These are phyloP conservation scores for Callyntrura guangdongensis DNA, from an alignment of 2,888 invertebrate genomes.

Conservation along the genomic window DNA sequence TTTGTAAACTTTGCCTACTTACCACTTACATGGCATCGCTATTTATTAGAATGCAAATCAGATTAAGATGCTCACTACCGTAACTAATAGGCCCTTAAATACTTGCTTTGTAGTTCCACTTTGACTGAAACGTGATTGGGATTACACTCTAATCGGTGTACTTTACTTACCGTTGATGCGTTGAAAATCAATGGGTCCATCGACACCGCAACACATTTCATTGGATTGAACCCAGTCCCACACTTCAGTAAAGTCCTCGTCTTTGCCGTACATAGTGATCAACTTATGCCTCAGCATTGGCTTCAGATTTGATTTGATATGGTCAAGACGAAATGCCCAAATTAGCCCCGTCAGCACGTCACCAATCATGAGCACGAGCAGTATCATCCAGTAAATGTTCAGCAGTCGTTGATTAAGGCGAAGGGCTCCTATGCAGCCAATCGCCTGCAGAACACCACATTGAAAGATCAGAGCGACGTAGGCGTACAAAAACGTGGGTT, in stretches of 20 bases:
- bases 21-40: not conserved
- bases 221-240: constrained; percentile 85
- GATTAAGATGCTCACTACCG: constrained; percentile 27
- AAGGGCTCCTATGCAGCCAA: constrained; percentile 92
- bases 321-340: constrained; percentile 93
- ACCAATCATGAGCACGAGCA: constrained; percentile 92
- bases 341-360: constrained; percentile 94
- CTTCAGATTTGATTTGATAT: constrained; percentile 91
- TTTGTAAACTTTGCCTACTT: not conserved
- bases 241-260: constrained; percentile 89
- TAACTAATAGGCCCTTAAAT: constrained; percentile 31
- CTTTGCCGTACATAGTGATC: constrained; percentile 90
- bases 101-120: not conserved
- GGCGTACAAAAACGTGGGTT: constrained; percentile 94
- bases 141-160: not conserved
- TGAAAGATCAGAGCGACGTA: constrained; percentile 93
- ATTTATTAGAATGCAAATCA: constrained; percentile 29
- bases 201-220: constrained; percentile 91
- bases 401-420: constrained; percentile 93
- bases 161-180: constrained; percentile 78
- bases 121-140: no score
- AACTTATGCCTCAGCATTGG: constrained; percentile 89
- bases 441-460: constrained; percentile 89
- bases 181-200: constrained; percentile 87
- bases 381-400: constrained; percentile 93